Percentiles rank a stretch among this genome's conserved stretches.
Conservation (phyloP, 2,113 vertebrate species). For the Micronycteris hirsuta region DNA sequence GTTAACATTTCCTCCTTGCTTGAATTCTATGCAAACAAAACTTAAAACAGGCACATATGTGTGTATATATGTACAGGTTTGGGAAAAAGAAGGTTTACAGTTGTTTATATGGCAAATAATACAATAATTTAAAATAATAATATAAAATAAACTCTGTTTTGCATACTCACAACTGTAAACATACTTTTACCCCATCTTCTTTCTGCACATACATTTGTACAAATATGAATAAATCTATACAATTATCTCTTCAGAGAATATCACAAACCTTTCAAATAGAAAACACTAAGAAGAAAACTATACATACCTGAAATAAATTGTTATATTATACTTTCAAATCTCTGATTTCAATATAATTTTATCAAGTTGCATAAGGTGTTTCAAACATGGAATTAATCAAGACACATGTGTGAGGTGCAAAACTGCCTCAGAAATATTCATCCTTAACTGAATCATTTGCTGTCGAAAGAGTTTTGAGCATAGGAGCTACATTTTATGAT, state of each 20-base stretch:
- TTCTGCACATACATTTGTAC: not conserved
- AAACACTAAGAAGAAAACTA: not conserved
- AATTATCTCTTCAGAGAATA: not conserved
- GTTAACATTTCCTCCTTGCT: not conserved
- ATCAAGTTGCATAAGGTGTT: not conserved
- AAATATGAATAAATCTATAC: not conserved
- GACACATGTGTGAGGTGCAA: not conserved
- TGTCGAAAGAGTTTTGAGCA: not conserved
- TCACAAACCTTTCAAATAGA: not conserved
- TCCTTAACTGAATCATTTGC: constrained; percentile 18
- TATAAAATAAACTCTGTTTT: not conserved
- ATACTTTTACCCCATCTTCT: not conserved
- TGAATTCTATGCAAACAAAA: not conserved
- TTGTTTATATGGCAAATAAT: not conserved
- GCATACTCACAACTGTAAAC: not conserved
- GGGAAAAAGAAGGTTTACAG: not conserved
- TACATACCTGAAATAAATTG: not conserved
- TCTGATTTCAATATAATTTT: not conserved
- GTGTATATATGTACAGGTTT: not conserved
- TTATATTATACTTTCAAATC: not conserved
- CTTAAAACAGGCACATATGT: not conserved
- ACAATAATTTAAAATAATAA: not conserved
- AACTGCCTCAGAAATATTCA: not conserved
- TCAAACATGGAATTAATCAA: not conserved
- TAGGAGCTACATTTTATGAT: not conserved